Percentiles rank a stretch among this genome's conserved stretches.
phyloP scores from a whole-genome alignment of 2,113 vertebrate genomes.

The Cynopterus brachyotis region DNA sequence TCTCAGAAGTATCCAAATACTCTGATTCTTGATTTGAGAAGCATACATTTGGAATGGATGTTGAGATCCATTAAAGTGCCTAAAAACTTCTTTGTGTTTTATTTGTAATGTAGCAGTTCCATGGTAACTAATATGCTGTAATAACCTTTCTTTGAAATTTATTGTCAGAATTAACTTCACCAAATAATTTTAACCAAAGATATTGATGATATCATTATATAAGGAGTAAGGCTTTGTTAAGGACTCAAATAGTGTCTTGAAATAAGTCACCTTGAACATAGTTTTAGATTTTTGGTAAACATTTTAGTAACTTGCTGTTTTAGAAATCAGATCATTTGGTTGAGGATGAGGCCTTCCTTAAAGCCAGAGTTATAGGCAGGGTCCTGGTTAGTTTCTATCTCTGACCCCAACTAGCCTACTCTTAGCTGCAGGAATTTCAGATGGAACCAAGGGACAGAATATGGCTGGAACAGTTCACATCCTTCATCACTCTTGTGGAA shows the following conservation, averaged over 20 bases:
- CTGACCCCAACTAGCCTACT: neutral
- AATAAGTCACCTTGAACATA: conserved; percentile 8
- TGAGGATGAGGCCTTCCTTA: neutral
- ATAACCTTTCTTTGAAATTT: neutral
- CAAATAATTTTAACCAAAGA: conserved; percentile 28
- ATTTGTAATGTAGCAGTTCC: conserved; percentile 29
- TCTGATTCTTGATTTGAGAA: conserved; percentile 45
- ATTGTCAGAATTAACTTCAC: conserved; percentile 22
- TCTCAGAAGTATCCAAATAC: conserved; percentile 22
- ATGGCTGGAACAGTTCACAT: neutral
- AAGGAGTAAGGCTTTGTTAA: neutral
- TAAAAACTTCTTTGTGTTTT: conserved; percentile 1
- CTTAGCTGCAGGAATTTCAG: neutral
- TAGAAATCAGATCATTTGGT: neutral
- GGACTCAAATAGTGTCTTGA: neutral
- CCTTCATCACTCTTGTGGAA: neutral
- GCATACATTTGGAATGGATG: conserved; percentile 29
- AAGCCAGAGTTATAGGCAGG: neutral
- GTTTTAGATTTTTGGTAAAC: neutral
- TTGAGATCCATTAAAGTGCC: neutral
- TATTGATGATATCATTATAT: neutral
- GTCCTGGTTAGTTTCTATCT: neutral
- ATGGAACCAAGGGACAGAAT: neutral
- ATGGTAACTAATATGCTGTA: neutral
- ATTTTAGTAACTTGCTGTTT: neutral